These are phyloP conservation scores for Calephelis virginiensis DNA, from an alignment of 1,140 invertebrate species.

Conservation along the genomic window DNA sequence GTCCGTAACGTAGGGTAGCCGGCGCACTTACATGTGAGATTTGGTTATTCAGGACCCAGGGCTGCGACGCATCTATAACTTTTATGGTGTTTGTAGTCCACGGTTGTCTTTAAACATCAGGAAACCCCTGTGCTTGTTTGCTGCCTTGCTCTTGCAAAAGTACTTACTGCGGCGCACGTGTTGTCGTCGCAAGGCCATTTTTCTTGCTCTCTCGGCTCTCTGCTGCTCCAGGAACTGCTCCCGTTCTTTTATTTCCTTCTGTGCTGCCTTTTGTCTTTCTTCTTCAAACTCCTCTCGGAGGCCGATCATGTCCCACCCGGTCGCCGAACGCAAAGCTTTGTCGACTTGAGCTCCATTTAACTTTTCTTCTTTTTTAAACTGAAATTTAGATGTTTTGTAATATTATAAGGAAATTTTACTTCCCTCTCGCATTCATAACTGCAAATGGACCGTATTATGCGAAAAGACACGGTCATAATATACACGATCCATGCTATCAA, in stretches of 20 bases:
- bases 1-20: too few species aligned
- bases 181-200: not conserved
- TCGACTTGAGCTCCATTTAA: conserved; percentile 61
- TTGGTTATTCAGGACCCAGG: too few species aligned
- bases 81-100: too few species aligned
- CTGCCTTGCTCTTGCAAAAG: not conserved
- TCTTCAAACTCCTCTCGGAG: conserved; percentile 51
- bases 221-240: conserved; percentile 33
- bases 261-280: conserved; percentile 41
- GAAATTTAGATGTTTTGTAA: conserved; percentile 3
- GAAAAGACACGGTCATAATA: too few species aligned
- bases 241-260: conserved; percentile 29
- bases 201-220: conserved; percentile 29
- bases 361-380: conserved; percentile 71
- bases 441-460: too few species aligned
- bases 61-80: too few species aligned
- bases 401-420: too few species aligned
- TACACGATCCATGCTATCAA: too few species aligned
- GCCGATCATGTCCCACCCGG: conserved; percentile 47
- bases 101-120: too few species aligned
- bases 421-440: too few species aligned
- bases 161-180: conserved; percentile 42
- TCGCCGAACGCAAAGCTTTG: conserved; percentile 52
- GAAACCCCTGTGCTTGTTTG: too few species aligned
- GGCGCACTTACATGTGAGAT: too few species aligned